Conservation (phyloP, 2,113 vertebrate genomes). For the Sinocyclocheilus anophthalmus region DNA sequence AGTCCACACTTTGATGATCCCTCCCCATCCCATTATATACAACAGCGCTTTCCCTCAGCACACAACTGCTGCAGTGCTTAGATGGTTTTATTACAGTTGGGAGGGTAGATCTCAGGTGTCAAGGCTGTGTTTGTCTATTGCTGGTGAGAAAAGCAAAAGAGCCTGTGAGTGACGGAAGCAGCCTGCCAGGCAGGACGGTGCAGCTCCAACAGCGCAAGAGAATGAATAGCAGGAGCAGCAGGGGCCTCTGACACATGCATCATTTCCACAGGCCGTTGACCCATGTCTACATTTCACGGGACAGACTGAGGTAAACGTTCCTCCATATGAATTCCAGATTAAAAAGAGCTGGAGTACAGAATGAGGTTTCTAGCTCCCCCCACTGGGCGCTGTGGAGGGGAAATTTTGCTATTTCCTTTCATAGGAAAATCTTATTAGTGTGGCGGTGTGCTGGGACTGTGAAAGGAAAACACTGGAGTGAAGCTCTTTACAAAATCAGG, state of each 20-base stretch:
- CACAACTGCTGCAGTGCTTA: constrained; percentile 58
- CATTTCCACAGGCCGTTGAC: constrained; percentile 67
- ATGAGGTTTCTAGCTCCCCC: constrained; percentile 31
- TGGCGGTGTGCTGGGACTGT: constrained; percentile 38
- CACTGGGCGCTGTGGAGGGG: constrained; percentile 51
- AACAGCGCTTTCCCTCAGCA: constrained; percentile 55
- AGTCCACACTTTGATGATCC: constrained; percentile 36
- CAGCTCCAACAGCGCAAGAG: constrained; percentile 61
- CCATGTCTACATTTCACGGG: constrained; percentile 56
- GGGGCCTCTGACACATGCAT: constrained; percentile 51
- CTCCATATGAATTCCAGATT: constrained; percentile 63
- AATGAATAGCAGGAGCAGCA: constrained; percentile 59
- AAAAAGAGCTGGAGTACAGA: constrained; percentile 51
- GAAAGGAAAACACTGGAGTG: constrained; percentile 51
- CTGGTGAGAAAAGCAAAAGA: constrained; percentile 64
- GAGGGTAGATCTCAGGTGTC: constrained; percentile 54
- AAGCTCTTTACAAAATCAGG: constrained; percentile 50
- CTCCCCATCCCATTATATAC: constrained; percentile 28
- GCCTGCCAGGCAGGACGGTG: constrained; percentile 53
- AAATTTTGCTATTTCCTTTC: constrained; percentile 67
- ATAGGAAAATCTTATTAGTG: constrained; percentile 60
- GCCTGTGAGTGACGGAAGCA: constrained; percentile 67
- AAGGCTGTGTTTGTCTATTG: constrained; percentile 61
- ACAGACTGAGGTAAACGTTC: constrained; percentile 59
- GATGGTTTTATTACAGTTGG: constrained; percentile 54